phyloP scores from a whole-genome alignment of 1,140 invertebrate genomes.

The Dryas iulia region DNA sequence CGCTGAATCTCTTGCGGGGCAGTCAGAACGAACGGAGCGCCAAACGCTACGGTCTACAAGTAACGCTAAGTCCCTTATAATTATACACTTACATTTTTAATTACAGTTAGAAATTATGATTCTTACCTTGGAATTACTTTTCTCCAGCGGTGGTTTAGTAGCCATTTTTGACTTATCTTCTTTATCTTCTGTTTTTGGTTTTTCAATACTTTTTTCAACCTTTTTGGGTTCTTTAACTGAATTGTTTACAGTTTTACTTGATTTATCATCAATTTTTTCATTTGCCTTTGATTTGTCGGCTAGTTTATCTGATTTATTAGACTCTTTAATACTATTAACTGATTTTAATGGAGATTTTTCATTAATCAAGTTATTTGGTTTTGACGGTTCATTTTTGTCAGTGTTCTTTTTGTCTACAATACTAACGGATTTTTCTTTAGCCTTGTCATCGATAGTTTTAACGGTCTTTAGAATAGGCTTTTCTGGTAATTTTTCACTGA shows the following conservation, averaged over 20 bases:
- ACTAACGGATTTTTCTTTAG: constrained; percentile 67
- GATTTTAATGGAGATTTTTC: constrained; percentile 50
- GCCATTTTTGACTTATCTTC: constrained; percentile 67
- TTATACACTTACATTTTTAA: not conserved
- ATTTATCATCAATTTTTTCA: constrained; percentile 41
- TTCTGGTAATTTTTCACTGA: constrained; percentile 57
- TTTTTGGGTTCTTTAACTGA: constrained; percentile 47
- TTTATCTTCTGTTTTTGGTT: constrained; percentile 32
- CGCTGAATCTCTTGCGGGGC: no score
- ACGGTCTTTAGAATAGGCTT: constrained; percentile 61
- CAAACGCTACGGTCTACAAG: no score
- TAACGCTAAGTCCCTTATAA: not conserved
- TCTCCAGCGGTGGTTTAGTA: constrained; percentile 68
- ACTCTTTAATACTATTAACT: constrained; percentile 16
- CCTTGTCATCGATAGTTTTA: constrained; percentile 67
- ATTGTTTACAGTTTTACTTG: constrained; percentile 8
- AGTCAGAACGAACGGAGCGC: no score
- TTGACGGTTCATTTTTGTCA: constrained; percentile 55
- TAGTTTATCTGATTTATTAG: constrained; percentile 51
- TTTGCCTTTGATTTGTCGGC: constrained; percentile 32
- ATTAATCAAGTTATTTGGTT: constrained; percentile 51
- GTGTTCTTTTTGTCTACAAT: constrained; percentile 59
- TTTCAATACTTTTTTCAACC: constrained; percentile 39
- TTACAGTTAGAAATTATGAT: not conserved
- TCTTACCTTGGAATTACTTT: constrained; percentile 62